Percentiles rank a stretch among this genome's conserved stretches.
Conservation (phyloP, 2,888 invertebrate species). For the Archips crataeganus region DNA sequence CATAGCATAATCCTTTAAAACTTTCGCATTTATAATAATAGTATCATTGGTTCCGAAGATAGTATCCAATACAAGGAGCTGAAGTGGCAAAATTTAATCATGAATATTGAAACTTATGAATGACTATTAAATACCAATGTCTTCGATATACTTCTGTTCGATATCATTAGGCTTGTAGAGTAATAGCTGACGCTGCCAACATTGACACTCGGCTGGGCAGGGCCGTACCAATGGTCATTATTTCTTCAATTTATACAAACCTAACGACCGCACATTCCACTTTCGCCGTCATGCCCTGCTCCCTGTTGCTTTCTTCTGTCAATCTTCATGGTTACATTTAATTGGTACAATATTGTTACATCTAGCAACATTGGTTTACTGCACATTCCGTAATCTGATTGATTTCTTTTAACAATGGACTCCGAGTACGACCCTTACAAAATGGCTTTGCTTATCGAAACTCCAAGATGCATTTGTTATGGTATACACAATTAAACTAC, state of each 20-base stretch:
- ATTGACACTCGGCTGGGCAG: constrained; percentile 56
- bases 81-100: too few species aligned
- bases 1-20: too few species aligned
- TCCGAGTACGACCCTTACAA: constrained; percentile 27
- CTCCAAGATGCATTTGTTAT: constrained; percentile 16
- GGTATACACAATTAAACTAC: constrained; percentile 28
- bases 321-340: constrained; percentile 65
- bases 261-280: constrained; percentile 62
- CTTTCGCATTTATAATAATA: too few species aligned
- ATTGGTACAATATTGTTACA: constrained; percentile 69
- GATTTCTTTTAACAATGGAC: constrained; percentile 38
- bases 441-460: constrained; percentile 22
- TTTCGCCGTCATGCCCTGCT: constrained; percentile 66
- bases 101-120: too few species aligned
- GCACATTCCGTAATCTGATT: constrained; percentile 44
- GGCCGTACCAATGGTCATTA: constrained; percentile 54
- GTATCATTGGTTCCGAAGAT: too few species aligned
- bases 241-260: constrained; percentile 59
- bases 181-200: constrained; percentile 46
- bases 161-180: constrained; percentile 26
- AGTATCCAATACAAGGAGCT: too few species aligned
- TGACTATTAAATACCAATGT: not conserved
- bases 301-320: constrained; percentile 73
- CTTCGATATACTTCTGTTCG: not conserved
- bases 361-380: constrained; percentile 48